A percentile compares a stretch with the other conserved stretches of the same genome.
Conservation (phyloP, 2,113 vertebrate species). For the Podiceps cristatus region DNA sequence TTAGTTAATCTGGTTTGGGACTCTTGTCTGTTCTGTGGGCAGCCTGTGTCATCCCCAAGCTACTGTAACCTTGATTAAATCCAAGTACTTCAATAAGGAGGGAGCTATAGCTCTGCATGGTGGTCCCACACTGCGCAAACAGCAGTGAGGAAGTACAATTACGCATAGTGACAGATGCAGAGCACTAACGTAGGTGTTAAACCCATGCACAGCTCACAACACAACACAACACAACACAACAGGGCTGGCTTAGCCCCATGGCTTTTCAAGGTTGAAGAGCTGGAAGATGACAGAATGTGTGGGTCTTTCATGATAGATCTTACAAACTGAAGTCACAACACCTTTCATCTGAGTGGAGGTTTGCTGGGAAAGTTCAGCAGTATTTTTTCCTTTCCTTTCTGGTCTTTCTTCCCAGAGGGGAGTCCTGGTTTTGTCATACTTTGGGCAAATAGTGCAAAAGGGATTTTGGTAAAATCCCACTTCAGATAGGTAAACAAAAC, state of each 20-base stretch:
- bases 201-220: neutral
- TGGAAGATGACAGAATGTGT: neutral
- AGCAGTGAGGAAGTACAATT: neutral
- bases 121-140: neutral
- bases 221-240: neutral
- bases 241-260: neutral
- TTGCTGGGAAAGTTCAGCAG: neutral
- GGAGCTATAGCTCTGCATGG: neutral
- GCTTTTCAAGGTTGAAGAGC: neutral
- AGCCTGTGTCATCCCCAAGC: conserved; percentile 23
- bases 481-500: neutral
- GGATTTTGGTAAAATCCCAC: neutral
- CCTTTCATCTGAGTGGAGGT: neutral
- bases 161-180: conserved; percentile 1
- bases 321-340: neutral
- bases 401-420: neutral
- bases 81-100: conserved; percentile 28
- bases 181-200: neutral
- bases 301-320: neutral
- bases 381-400: neutral
- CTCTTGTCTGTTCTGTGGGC: conserved; percentile 2
- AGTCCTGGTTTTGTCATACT: neutral
- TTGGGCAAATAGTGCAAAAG: neutral
- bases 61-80: conserved; percentile 52
- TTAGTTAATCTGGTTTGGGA: conserved; percentile 20